phyloP scores from a whole-genome alignment of 1,140 invertebrate genomes.

The Penaeus chinensis region DNA sequence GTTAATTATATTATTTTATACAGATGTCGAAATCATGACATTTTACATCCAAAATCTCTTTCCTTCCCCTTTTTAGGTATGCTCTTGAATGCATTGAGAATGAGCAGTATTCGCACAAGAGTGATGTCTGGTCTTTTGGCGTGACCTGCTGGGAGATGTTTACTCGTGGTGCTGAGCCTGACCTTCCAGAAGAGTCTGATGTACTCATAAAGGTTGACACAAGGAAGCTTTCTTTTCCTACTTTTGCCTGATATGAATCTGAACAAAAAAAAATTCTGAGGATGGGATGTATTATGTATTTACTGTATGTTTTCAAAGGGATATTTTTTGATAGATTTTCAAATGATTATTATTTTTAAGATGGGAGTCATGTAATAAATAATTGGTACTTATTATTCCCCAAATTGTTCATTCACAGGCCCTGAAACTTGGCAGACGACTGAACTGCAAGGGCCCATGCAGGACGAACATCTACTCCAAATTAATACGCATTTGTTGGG shows the following conservation, averaged over 20 bases:
- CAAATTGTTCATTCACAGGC: slow-evolving; percentile 6
- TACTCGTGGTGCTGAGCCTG: slow-evolving; percentile 62
- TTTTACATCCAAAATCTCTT: not conserved
- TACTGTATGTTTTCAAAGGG: too few relatives aligned
- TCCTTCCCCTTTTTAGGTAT: slow-evolving; percentile 64
- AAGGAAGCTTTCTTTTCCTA: too few relatives aligned
- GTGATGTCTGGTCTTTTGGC: slow-evolving; percentile 67
- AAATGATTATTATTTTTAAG: too few relatives aligned
- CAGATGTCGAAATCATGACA: slow-evolving; percentile 1
- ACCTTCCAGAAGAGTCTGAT: slow-evolving; percentile 44
- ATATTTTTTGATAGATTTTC: too few relatives aligned
- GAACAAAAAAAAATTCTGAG: too few relatives aligned
- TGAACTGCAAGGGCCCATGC: slow-evolving; percentile 37
- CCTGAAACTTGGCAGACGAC: slow-evolving; percentile 47
- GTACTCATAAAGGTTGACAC: slow-evolving; percentile 25
- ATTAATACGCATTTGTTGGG: slow-evolving; percentile 57
- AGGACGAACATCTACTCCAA: slow-evolving; percentile 41
- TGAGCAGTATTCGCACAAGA: slow-evolving; percentile 64
- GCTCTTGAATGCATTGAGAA: slow-evolving; percentile 66
- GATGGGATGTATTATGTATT: too few relatives aligned
- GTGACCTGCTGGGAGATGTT: slow-evolving; percentile 68
- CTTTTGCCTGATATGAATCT: too few relatives aligned
- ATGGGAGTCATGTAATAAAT: too few relatives aligned
- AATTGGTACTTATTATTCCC: slow-evolving; percentile 1
- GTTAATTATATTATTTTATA: not conserved